These are phyloP conservation scores for Chrysopa pallens DNA, from an alignment of 1,140 invertebrate genomes.

Conservation along the genomic window DNA sequence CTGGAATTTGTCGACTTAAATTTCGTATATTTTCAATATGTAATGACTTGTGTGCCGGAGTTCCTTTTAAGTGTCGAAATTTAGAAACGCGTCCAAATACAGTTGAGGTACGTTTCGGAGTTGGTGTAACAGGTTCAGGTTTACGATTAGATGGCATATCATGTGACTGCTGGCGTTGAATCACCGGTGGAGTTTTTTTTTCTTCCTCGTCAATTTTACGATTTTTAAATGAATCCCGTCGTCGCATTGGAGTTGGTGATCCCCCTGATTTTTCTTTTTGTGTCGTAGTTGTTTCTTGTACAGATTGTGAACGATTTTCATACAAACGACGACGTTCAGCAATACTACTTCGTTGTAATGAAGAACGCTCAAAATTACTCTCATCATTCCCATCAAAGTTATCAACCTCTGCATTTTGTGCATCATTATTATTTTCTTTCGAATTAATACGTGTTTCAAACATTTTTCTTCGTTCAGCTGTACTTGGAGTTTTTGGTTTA, in stretches of 20 bases:
- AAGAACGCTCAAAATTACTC: slow-evolving; percentile 29
- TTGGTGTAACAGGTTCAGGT: slow-evolving; percentile 26
- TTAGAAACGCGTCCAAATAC: slow-evolving; percentile 83
- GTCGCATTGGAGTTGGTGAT: slow-evolving; percentile 49
- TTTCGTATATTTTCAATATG: slow-evolving; percentile 87
- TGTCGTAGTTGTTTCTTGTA: slow-evolving; percentile 33
- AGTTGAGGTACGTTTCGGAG: slow-evolving; percentile 63
- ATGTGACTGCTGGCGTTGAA: slow-evolving; percentile 28
- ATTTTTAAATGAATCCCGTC: slow-evolving; percentile 21
- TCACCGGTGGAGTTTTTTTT: slow-evolving; percentile 29
- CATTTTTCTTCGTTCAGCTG: slow-evolving; percentile 49
- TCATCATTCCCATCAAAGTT: slow-evolving; percentile 20
- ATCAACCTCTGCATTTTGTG: slow-evolving; percentile 22
- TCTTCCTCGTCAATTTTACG: slow-evolving; percentile 26
- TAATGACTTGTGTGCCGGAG: slow-evolving; percentile 69
- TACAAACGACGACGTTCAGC: slow-evolving; percentile 60
- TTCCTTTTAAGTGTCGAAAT: slow-evolving; percentile 82
- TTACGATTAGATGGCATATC: slow-evolving; percentile 21
- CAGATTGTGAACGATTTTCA: slow-evolving; percentile 31
- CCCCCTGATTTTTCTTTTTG: slow-evolving; percentile 40
- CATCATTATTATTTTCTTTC: slow-evolving; percentile 20
- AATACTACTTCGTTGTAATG: slow-evolving; percentile 45
- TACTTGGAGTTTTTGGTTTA: slow-evolving; percentile 49
- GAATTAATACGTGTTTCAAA: slow-evolving; percentile 31
- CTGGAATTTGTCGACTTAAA: slow-evolving; percentile 75